A percentile compares a stretch with the other conserved stretches of the same genome.
phyloP scores from a whole-genome alignment of 2,113 vertebrate genomes.

The Spheniscus mendiculus region DNA sequence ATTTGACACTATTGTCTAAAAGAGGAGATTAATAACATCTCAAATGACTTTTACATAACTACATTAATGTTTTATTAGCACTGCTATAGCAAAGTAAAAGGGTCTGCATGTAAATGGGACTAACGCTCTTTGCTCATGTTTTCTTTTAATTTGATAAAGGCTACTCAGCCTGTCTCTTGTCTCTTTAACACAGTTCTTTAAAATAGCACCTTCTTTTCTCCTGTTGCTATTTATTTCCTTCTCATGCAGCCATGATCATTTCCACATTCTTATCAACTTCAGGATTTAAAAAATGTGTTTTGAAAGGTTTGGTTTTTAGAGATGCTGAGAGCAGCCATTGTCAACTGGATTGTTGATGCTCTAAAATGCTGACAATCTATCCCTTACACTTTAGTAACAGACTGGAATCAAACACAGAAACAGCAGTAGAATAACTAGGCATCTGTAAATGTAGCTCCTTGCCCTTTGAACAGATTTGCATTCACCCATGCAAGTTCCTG shows the following conservation, averaged over 20 bases:
- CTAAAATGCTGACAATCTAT: neutral
- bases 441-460: neutral
- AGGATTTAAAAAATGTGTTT: neutral
- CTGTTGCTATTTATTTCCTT: neutral
- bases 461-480: neutral
- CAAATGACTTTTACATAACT: neutral
- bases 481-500: neutral
- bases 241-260: neutral
- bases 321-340: neutral
- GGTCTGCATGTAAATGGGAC: neutral
- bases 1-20: neutral
- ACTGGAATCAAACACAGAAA: neutral
- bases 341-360: neutral
- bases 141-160: neutral
- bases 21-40: neutral
- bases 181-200: neutral
- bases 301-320: neutral
- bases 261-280: neutral
- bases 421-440: neutral
- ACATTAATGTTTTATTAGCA: neutral
- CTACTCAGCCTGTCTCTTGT: neutral
- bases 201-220: neutral
- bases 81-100: neutral
- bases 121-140: neutral
- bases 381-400: neutral